These are phyloP conservation scores for Neosilurus mollespiculum DNA, from an alignment of 2,797 vertebrate genomes.

Conservation along the genomic window DNA sequence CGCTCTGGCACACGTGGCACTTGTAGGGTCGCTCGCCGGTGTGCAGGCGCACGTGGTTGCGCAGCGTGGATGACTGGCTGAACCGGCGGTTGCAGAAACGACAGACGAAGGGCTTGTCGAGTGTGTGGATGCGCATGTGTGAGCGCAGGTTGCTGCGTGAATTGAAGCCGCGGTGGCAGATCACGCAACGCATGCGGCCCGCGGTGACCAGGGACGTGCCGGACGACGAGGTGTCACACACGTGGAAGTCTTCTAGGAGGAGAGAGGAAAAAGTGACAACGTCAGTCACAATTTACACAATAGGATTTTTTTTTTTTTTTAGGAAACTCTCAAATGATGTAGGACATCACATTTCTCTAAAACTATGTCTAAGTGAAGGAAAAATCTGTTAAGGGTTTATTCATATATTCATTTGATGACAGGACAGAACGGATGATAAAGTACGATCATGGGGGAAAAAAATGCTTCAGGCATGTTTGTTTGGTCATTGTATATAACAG, in stretches of 20 bases:
- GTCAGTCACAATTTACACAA: not conserved
- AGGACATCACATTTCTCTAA: not conserved
- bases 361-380: not conserved
- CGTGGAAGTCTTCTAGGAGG: constrained; percentile 85
- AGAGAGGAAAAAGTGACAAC: not conserved
- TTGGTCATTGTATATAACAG: not conserved
- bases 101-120: constrained; percentile 89
- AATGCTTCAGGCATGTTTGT: not conserved
- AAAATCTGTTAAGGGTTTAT: not conserved
- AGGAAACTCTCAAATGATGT: not conserved
- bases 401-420: too few species aligned
- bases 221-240: constrained; percentile 73
- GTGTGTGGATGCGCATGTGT: constrained; percentile 90
- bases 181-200: constrained; percentile 88
- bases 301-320: too few species aligned
- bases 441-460: not conserved
- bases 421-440: not conserved
- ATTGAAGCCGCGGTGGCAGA: constrained; percentile 89
- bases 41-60: constrained; percentile 87
- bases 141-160: constrained; percentile 90
- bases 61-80: constrained; percentile 88
- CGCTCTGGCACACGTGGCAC: constrained; percentile 91
- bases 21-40: constrained; percentile 88
- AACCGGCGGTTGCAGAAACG: constrained; percentile 91
- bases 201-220: constrained; percentile 61